Conservation (phyloP, 64 coral and sea anemone genomes). For the Montipora efflorescens region DNA sequence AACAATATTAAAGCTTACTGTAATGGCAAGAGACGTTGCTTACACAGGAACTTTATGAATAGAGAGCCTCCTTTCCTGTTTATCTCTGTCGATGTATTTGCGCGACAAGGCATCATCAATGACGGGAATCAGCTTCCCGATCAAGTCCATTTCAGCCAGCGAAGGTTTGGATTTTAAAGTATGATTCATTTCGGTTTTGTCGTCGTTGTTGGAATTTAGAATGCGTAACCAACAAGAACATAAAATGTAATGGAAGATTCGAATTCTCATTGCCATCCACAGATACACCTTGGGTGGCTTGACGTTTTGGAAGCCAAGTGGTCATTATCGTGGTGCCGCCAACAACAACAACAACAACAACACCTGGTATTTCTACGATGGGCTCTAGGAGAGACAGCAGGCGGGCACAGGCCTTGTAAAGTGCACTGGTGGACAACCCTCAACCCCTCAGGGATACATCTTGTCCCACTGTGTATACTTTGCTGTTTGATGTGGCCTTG, state of each 20-base stretch:
- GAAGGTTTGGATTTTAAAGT: constrained; percentile 31
- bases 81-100: constrained; percentile 24
- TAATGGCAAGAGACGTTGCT: constrained; percentile 33
- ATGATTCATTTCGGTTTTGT: not conserved
- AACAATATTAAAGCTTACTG: not conserved
- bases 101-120: constrained; percentile 26
- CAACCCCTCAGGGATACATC: too few relatives aligned
- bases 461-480: too few relatives aligned
- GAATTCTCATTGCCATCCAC: not conserved
- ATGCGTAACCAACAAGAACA: not conserved
- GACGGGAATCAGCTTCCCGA: constrained; percentile 38
- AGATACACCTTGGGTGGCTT: constrained; percentile 6
- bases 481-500: too few relatives aligned
- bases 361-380: too few relatives aligned
- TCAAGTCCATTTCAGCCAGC: constrained; percentile 21
- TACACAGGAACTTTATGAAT: constrained; percentile 24
- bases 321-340: not conserved
- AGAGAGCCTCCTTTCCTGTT: constrained; percentile 34
- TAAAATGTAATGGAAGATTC: not conserved
- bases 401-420: too few relatives aligned
- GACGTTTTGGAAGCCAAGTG: not conserved
- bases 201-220: not conserved
- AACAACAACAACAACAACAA: too few relatives aligned
- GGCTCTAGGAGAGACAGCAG: too few relatives aligned
- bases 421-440: too few relatives aligned